Base-by-base conservation (phyloP, 2,888 invertebrate species). In the Agriopis aurantiaria region DNA sequence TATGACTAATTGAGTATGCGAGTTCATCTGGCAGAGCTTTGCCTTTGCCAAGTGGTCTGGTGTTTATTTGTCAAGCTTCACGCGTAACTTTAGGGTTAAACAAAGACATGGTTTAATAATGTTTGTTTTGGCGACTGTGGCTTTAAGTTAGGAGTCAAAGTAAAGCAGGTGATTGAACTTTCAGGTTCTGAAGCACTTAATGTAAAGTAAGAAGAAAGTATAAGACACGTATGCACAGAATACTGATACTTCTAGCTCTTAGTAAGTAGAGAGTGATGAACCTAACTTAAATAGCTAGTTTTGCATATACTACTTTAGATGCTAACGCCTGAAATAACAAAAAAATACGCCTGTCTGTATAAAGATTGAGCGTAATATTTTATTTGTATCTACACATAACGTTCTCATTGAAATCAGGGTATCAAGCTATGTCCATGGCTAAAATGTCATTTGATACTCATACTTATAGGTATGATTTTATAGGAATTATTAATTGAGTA, bases 401-500 rank as follows among this genome's bases (percentile, higher is more conserved):
- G 33, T 33, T 33, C 3, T 33, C 5, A 33, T 33, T 33, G 33
- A 33, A 33, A 33, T 33, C 33, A 5, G 5, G 33, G 33, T 33
- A 33, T 33, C 33, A 33, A 33, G 33, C 33, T 33, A 33, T 33
- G 4, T 33, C 14, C 52, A 52, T 4, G 51, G 7, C 17, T 14
- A 14, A 52, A 52, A 52, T 52, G 11, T 52, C 11, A 33, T 12
- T 52, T 11, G 51, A 17, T 8, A 10, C 17, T 58, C 58, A 58
- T 17, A 57, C n/a, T 9, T 8, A 43, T 43, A 48, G 23, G 46
- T 46, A 46, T 58, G 58, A 58, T 33, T 33, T 33, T 65, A 65
- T 51, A 61, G 61, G 51, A 61, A 60, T 60, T 49, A 14, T 60
- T 69, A 65, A 60, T 65, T 69, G 56, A 69, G 43, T 58, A 68